Conservation (phyloP, 2,797 vertebrate genomes). For the Tangara arthus region DNA sequence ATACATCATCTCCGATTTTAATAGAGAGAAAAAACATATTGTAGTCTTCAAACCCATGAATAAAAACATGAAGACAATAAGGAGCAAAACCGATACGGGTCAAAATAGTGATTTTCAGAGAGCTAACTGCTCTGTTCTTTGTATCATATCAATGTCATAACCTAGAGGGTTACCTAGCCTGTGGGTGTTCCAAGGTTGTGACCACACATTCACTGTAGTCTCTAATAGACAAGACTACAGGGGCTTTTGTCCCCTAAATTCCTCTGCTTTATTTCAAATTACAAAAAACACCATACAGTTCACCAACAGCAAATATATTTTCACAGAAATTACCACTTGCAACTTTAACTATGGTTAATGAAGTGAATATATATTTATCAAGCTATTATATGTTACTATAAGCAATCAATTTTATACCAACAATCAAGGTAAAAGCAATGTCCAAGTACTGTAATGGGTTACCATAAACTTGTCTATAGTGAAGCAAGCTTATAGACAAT, state of each 20-base stretch:
- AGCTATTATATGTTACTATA: neutral
- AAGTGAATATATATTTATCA: neutral
- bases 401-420: neutral
- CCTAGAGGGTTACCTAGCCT: neutral
- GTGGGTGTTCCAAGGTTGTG: neutral
- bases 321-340: neutral
- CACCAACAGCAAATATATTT: neutral
- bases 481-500: neutral
- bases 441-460: neutral
- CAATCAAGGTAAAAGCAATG: neutral
- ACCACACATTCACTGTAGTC: fast-evolving
- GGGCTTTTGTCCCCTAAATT: neutral
- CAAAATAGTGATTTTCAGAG: neutral
- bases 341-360: neutral
- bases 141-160: neutral
- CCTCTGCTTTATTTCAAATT: neutral
- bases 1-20: neutral
- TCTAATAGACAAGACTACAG: neutral
- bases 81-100: neutral
- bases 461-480: neutral
- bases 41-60: neutral
- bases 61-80: neutral
- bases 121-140: neutral
- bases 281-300: neutral
- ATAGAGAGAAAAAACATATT: neutral